These are phyloP conservation scores for Tortricodes alternella DNA, from an alignment of 2,888 invertebrate genomes.

Conservation along the genomic window DNA sequence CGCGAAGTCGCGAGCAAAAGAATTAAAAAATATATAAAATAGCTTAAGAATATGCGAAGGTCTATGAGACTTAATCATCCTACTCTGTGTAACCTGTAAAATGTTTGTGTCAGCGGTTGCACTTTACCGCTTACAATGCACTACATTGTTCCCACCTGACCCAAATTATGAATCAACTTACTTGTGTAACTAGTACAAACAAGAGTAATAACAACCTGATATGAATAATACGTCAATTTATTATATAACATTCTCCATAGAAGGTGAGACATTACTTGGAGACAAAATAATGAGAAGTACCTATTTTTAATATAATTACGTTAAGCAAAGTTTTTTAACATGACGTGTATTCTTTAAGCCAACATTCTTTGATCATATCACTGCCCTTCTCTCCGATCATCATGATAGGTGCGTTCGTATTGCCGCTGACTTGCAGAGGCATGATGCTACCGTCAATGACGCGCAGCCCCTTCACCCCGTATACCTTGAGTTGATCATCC, in stretches of 20 bases:
- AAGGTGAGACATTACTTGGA: neutral
- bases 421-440: conserved; percentile 93
- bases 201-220: neutral
- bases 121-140: conserved; percentile 24
- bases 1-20: too few relatives aligned
- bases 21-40: too few relatives aligned
- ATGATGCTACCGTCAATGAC: conserved; percentile 94
- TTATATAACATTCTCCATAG: conserved; percentile 19
- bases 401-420: conserved; percentile 93
- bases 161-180: conserved; percentile 11
- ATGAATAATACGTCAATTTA: conserved; percentile 2
- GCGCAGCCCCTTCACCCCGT: conserved; percentile 90
- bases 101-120: conserved; percentile 13
- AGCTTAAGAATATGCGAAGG: too few relatives aligned
- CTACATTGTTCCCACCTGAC: conserved; percentile 18
- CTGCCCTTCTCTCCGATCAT: conserved; percentile 96
- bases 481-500: conserved; percentile 89
- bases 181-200: neutral
- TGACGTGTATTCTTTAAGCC: too few relatives aligned
- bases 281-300: too few relatives aligned
- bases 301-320: too few relatives aligned
- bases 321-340: too few relatives aligned
- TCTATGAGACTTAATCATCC: conserved; percentile 2
- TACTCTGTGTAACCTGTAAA: conserved; percentile 12
- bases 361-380: conserved; percentile 93